phyloP scores from a whole-genome alignment of 2,797 vertebrate species.

The Chaunax sp. region DNA sequence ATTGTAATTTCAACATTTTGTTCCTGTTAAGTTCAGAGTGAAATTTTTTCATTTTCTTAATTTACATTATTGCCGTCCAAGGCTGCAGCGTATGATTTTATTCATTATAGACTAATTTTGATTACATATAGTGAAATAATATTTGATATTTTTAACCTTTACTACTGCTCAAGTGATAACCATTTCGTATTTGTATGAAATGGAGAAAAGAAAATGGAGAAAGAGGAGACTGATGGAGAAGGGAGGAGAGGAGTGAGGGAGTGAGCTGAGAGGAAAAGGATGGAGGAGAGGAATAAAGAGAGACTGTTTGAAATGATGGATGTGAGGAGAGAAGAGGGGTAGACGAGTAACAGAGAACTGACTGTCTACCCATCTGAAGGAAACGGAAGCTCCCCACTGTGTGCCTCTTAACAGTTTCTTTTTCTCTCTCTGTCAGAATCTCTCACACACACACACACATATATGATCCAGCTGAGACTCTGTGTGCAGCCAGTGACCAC shows the following conservation, averaged over 20 bases:
- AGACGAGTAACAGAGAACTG: slow-evolving; percentile 64
- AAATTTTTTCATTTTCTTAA: too few relatives aligned
- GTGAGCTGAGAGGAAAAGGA: slow-evolving; percentile 36
- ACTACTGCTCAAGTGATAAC: too few relatives aligned
- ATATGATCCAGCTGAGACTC: slow-evolving; percentile 18
- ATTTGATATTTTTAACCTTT: too few relatives aligned
- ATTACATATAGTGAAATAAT: too few relatives aligned
- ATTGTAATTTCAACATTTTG: too few relatives aligned
- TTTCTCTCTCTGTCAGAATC: slow-evolving; percentile 23
- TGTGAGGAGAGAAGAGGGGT: slow-evolving; percentile 35
- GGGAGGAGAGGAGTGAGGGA: slow-evolving; percentile 10
- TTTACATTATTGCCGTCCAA: too few relatives aligned
- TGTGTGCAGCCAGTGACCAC: slow-evolving; percentile 31
- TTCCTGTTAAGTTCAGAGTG: too few relatives aligned
- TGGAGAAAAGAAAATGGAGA: too few relatives aligned
- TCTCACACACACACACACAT: slow-evolving; percentile 13
- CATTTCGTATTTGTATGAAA: too few relatives aligned
- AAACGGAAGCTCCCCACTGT: slow-evolving; percentile 69
- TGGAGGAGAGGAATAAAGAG: slow-evolving; percentile 55
- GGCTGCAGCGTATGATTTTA: too few relatives aligned
- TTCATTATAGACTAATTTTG: too few relatives aligned
- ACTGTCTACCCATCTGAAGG: slow-evolving; percentile 62
- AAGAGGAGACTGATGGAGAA: slow-evolving; percentile 24
- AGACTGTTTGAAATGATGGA: slow-evolving; percentile 63
- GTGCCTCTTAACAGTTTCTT: slow-evolving; percentile 46